phyloP scores from a whole-genome alignment of 2,113 vertebrate genomes.

The Anoura caudifer region DNA sequence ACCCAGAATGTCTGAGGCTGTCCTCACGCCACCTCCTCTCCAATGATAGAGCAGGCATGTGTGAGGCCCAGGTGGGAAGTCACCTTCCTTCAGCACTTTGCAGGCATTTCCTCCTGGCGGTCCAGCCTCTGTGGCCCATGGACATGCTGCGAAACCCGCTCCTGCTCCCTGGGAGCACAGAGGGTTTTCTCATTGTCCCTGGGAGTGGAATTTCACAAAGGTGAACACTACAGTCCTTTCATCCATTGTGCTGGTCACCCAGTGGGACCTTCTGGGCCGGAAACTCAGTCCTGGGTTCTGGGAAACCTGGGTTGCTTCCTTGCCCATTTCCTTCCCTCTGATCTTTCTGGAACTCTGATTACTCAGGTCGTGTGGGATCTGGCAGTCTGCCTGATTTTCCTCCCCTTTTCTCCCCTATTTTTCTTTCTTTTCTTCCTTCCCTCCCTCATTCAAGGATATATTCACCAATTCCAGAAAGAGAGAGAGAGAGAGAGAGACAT shows the following conservation, averaged over 20 bases:
- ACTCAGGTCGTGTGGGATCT: background rate
- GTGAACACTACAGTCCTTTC: background rate
- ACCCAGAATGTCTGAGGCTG: background rate
- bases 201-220: background rate
- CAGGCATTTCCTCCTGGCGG: background rate
- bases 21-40: background rate
- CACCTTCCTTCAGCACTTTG: background rate
- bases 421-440: background rate
- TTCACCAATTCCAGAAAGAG: too few relatives aligned
- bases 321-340: background rate
- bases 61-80: background rate
- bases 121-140: background rate
- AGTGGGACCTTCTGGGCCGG: background rate
- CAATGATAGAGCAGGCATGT: background rate
- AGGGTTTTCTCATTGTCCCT: background rate
- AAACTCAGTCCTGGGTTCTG: background rate
- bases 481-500: too few relatives aligned
- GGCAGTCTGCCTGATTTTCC: background rate
- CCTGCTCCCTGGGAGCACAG: background rate
- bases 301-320: background rate
- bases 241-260: background rate
- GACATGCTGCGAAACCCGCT: background rate
- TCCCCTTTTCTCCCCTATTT: background rate
- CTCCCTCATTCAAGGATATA: too few relatives aligned
- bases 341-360: background rate